A percentile compares a stretch with the other conserved stretches of the same genome.
Evolutionary conservation across 2,113 vertebrate genomes (phyloP).

Genomic region (Gallinago paraguaiae): DNA sequence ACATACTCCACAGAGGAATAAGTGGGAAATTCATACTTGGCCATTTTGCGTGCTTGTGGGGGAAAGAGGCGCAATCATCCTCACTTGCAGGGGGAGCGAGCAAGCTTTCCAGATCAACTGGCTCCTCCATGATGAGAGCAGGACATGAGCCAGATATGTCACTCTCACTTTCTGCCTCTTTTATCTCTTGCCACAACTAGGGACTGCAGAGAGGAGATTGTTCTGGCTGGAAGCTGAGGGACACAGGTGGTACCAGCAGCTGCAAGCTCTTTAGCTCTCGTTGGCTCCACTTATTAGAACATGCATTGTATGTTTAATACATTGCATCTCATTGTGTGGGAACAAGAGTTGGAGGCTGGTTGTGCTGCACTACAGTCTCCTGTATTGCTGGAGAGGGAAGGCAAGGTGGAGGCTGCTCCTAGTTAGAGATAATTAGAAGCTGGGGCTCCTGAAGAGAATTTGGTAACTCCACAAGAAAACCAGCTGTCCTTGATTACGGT

Average conservation of each 20-base stretch:
- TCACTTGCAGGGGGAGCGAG: neutral
- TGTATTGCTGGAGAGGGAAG: neutral
- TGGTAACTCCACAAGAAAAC: constrained; percentile 46
- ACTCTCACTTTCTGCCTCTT: constrained; percentile 60
- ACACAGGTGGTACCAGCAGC: constrained; percentile 72
- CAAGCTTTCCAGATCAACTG: constrained; percentile 36
- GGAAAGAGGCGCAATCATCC: neutral
- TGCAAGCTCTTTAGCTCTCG: constrained; percentile 63
- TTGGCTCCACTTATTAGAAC: constrained; percentile 54
- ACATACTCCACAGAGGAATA: neutral
- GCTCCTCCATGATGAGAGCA: neutral
- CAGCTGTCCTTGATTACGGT: constrained; percentile 57
- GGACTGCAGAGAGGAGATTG: constrained; percentile 56
- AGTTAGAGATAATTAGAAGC: constrained; percentile 61
- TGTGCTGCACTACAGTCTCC: neutral
- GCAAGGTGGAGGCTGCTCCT: constrained; percentile 55
- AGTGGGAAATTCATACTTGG: neutral
- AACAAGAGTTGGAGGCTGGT: neutral
- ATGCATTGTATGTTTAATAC: constrained; percentile 49
- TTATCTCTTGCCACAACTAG: constrained; percentile 64
- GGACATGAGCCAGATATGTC: constrained; percentile 20
- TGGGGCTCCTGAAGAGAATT: constrained; percentile 51
- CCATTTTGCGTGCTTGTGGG: neutral
- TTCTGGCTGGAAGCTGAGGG: constrained; percentile 67
- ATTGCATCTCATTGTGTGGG: constrained; percentile 1